Evolutionary conservation across 2,888 invertebrate species (phyloP).

Genomic region (Drosophila rellima): DNA sequence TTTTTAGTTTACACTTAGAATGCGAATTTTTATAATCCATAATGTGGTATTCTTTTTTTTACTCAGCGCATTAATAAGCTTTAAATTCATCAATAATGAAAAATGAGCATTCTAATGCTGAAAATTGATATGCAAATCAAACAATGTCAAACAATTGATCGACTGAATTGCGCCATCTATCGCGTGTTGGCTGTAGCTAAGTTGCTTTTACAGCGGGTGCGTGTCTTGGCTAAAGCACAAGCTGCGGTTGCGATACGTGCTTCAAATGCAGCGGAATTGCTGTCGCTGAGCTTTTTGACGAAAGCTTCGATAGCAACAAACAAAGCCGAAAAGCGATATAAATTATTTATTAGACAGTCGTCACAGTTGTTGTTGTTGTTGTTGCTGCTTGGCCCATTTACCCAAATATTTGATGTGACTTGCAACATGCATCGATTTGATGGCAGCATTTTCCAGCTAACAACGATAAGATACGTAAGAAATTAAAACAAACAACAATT

Average conservation of each 20-base stretch:
- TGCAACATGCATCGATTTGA: slow-evolving; percentile 49
- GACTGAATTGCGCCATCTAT: slow-evolving; percentile 34
- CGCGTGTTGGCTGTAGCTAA: neutral
- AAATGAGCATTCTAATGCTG: neutral
- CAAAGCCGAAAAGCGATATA: slow-evolving; percentile 16
- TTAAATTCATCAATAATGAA: neutral
- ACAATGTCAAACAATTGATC: neutral
- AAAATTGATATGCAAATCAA: neutral
- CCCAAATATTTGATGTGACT: slow-evolving; percentile 35
- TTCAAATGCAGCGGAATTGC: slow-evolving; percentile 9
- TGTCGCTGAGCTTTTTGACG: neutral
- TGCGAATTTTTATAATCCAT: too few relatives aligned
- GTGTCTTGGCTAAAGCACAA: slow-evolving; percentile 31
- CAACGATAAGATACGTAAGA: slow-evolving; percentile 46
- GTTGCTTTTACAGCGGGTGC: neutral
- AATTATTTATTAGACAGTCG: slow-evolving; percentile 30
- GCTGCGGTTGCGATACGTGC: slow-evolving; percentile 9
- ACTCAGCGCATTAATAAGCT: neutral
- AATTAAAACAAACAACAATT: slow-evolving; percentile 9
- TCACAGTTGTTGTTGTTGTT: slow-evolving; percentile 1
- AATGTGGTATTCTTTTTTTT: too few relatives aligned
- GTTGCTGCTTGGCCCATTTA: slow-evolving; percentile 39
- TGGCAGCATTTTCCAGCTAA: slow-evolving; percentile 14
- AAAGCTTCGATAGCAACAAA: slow-evolving; percentile 15
- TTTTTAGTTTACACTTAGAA: too few relatives aligned